Conservation (phyloP, 1,140 invertebrate species). For the Eumaeus atala region DNA sequence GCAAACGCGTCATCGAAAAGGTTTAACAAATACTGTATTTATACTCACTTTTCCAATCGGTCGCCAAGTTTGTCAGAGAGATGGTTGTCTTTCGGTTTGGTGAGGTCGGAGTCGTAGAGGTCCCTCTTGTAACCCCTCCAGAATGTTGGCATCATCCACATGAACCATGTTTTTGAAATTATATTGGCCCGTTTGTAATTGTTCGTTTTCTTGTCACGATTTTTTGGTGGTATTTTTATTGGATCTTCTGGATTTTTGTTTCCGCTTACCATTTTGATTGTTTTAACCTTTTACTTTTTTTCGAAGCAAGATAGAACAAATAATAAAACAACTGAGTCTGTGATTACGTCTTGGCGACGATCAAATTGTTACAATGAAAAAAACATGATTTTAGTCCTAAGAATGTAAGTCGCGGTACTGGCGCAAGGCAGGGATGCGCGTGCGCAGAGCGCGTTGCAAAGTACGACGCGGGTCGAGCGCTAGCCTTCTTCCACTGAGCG, state of each 20-base stretch:
- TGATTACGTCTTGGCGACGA: slow-evolving; percentile 24
- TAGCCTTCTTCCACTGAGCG: slow-evolving; percentile 51
- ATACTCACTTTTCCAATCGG: slow-evolving; percentile 77
- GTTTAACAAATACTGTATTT: neutral
- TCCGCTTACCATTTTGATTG: slow-evolving; percentile 64
- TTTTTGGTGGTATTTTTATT: slow-evolving; percentile 59
- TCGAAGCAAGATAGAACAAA: slow-evolving; percentile 26
- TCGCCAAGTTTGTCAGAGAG: slow-evolving; percentile 77
- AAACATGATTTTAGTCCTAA: slow-evolving; percentile 40
- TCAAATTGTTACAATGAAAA: slow-evolving; percentile 29
- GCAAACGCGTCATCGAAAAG: neutral
- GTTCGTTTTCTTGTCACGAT: slow-evolving; percentile 63
- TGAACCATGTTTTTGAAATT: slow-evolving; percentile 65
- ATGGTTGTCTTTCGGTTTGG: slow-evolving; percentile 77
- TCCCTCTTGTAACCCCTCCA: slow-evolving; percentile 80
- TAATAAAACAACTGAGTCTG: slow-evolving; percentile 26
- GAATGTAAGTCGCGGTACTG: slow-evolving; percentile 31
- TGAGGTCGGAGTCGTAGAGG: slow-evolving; percentile 81
- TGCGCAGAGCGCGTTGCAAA: slow-evolving; percentile 44
- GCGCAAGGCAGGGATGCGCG: slow-evolving; percentile 43
- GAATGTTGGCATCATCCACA: slow-evolving; percentile 80
- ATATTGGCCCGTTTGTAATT: slow-evolving; percentile 60
- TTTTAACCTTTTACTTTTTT: slow-evolving; percentile 17
- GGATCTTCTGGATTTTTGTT: slow-evolving; percentile 56
- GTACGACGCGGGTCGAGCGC: slow-evolving; percentile 48